These are phyloP conservation scores for Poicephalus gulielmi DNA, from an alignment of 2,113 vertebrate species.

Conservation along the genomic window DNA sequence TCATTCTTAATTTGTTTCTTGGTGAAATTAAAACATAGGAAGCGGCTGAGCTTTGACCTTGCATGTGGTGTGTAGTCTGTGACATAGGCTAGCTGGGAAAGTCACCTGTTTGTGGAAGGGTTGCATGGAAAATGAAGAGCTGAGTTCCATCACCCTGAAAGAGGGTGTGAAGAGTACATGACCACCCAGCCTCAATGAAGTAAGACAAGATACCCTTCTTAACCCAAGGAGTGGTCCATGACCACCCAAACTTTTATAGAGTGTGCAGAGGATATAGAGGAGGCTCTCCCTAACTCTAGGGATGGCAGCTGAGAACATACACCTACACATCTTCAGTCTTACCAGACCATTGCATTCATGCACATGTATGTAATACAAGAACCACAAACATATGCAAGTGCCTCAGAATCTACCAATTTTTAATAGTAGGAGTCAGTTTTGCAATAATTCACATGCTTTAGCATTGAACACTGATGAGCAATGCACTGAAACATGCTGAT, in stretches of 20 bases:
- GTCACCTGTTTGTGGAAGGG: neutral
- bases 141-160: neutral
- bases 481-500: neutral
- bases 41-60: constrained; percentile 36
- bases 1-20: neutral
- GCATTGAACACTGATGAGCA: neutral
- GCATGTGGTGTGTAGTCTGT: neutral
- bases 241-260: constrained; percentile 54
- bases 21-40: neutral
- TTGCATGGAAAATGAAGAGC: neutral
- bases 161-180: constrained; percentile 1
- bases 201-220: neutral
- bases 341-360: neutral
- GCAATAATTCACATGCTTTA: neutral
- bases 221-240: constrained; percentile 25
- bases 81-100: neutral
- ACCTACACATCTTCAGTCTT: neutral
- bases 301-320: constrained; percentile 52
- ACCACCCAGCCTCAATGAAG: constrained; percentile 47
- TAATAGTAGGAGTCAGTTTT: neutral
- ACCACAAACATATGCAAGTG: neutral
- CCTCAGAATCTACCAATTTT: neutral
- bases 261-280: neutral
- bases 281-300: constrained; percentile 6
- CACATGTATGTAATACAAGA: accelerated